These are phyloP conservation scores for Excalfactoria chinensis DNA, from an alignment of 2,113 vertebrate genomes.

Conservation along the genomic window DNA sequence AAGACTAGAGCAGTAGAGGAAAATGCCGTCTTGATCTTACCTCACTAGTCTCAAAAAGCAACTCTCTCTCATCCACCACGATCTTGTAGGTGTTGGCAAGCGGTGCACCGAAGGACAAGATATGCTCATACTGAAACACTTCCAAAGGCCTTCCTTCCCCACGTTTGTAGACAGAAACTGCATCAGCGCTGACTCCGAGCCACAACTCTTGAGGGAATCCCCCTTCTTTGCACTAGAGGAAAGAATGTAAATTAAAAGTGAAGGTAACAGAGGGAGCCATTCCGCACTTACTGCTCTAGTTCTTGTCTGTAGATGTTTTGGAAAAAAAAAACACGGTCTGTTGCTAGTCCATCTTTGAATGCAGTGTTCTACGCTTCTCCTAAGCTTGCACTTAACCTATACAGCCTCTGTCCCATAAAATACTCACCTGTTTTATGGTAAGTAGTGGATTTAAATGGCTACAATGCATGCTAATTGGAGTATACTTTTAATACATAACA, in stretches of 20 bases:
- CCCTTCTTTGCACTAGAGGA: constrained; percentile 86
- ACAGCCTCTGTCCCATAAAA: background rate
- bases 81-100: constrained; percentile 94
- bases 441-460: background rate
- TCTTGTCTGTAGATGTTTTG: background rate
- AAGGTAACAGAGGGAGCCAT: background rate
- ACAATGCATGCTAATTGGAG: background rate
- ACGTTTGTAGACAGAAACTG: constrained; percentile 94
- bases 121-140: constrained; percentile 93
- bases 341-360: background rate
- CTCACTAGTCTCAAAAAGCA: constrained; percentile 93
- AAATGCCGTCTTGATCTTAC: constrained; percentile 72
- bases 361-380: background rate
- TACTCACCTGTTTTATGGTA: background rate
- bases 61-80: constrained; percentile 90
- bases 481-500: background rate
- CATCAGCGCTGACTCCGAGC: constrained; percentile 91
- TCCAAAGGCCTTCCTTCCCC: constrained; percentile 92
- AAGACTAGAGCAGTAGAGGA: background rate
- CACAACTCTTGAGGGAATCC: constrained; percentile 92
- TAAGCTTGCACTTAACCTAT: background rate
- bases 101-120: constrained; percentile 94
- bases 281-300: background rate
- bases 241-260: background rate
- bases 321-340: background rate